Base-by-base conservation (phyloP, 2,888 invertebrate genomes). In the Rhyacophila evoluta region DNA sequence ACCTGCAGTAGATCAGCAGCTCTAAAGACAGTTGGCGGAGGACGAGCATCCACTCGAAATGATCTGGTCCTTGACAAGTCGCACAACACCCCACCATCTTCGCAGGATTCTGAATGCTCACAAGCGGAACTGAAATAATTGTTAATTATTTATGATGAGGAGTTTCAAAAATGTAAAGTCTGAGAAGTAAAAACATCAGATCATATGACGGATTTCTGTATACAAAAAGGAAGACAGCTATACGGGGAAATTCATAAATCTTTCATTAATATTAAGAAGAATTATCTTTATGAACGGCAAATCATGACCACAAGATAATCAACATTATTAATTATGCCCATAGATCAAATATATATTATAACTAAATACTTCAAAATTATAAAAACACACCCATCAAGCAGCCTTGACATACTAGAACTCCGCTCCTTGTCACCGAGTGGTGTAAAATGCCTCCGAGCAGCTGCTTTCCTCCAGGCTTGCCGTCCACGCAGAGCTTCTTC, bases 1-100 rank as follows among this genome's bases (percentile, higher is more conserved):
- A 88, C 89, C 87, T 89, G 92, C 15, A 97, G 93, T 74, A 98
- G 89, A 88, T 98, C 98, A 25, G 94, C 93, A n/a, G 97, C 96
- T 2, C 97, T 92, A 88, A 98, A 98, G 79, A 98, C 96, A 76
- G 95, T 90, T 88, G 91, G 91, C 0, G 87, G 86, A 78, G 89
- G 89, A 83, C 90, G 87, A 0, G 93, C 91, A 84, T 94, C 94
- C 3, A 93, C 92, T 55, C 96, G 92, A 88, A 97, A 97, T 0
- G 97, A 97, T 84, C 97, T 93, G 15, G 97, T 97, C 70, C 98
- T 91, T 38, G 95, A 94, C 81, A 98, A 87, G 86, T 95, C 96
- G 82, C 93, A 92, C 69, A 93, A 83, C 80, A 89, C 88, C 0
- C 88, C 88, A 28, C 83, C 82, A 0, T 82, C 81, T 76, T 84